A percentile compares a stretch with the other conserved stretches of the same genome.
Evolutionary conservation across 1,140 invertebrate species (phyloP).

Genomic region (Drosophila tani): DNA sequence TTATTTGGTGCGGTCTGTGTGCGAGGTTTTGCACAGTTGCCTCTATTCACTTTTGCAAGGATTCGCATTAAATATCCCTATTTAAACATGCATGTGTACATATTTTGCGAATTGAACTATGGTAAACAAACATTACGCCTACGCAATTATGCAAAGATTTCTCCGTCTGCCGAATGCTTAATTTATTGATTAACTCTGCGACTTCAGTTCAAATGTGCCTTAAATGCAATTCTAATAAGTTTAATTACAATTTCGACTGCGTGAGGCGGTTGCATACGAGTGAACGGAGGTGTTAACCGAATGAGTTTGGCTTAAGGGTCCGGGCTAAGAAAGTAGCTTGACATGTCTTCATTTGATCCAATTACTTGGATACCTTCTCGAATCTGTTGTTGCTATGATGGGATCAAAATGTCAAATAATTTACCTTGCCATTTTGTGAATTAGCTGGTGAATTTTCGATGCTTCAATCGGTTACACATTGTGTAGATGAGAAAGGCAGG

Average conservation of each 20-base stretch:
- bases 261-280: neutral
- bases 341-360: slow-evolving; percentile 23
- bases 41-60: slow-evolving; percentile 32
- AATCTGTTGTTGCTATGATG: slow-evolving; percentile 3
- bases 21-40: slow-evolving; percentile 47
- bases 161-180: slow-evolving; percentile 18
- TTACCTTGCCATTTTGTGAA: neutral
- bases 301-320: slow-evolving; percentile 33
- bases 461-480: neutral
- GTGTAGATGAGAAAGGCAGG: neutral
- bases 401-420: slow-evolving; percentile 32
- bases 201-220: slow-evolving; percentile 15
- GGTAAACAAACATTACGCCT: slow-evolving; percentile 76
- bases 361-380: slow-evolving; percentile 10
- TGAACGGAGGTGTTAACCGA: slow-evolving; percentile 42
- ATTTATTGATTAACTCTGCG: slow-evolving; percentile 57
- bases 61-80: slow-evolving; percentile 69
- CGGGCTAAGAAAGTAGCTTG: slow-evolving; percentile 3
- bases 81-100: slow-evolving; percentile 50
- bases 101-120: slow-evolving; percentile 58
- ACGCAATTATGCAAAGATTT: slow-evolving; percentile 58
- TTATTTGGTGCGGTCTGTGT: slow-evolving; percentile 69
- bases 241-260: slow-evolving; percentile 40
- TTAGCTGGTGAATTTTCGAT: slow-evolving; percentile 5
- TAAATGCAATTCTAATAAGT: slow-evolving; percentile 53